A percentile compares a stretch with the other conserved stretches of the same genome.
These are phyloP conservation scores for Pseudorhombus dupliciocellatus DNA, from an alignment of 2,113 vertebrate genomes.

Conservation along the genomic window DNA sequence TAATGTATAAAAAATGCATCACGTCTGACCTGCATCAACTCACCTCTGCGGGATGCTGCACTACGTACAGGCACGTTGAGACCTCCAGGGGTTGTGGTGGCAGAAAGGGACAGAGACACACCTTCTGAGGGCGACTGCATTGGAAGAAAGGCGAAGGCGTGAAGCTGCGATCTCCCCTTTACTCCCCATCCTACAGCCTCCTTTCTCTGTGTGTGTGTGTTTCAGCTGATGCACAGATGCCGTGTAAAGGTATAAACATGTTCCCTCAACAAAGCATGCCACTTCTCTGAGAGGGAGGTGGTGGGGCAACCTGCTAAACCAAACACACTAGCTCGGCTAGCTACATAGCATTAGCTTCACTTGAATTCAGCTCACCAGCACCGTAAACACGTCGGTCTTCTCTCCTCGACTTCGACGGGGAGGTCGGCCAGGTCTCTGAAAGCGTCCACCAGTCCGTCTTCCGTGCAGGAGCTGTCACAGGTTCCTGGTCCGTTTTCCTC, in stretches of 20 bases:
- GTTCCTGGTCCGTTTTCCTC: constrained; percentile 29
- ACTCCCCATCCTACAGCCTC: constrained; percentile 29
- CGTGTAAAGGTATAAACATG: constrained; percentile 46
- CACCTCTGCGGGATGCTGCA: constrained; percentile 98
- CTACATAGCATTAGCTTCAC: constrained; percentile 59
- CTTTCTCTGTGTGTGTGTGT: constrained; percentile 18
- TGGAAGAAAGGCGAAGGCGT: constrained; percentile 57
- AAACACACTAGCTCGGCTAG: constrained; percentile 23
- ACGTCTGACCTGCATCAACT: constrained; percentile 49
- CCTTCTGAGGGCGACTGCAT: constrained; percentile 92
- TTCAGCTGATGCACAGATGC: constrained; percentile 29
- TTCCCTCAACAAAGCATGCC: constrained; percentile 38
- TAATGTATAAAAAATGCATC: too few relatives aligned
- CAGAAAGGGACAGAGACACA: constrained; percentile 95
- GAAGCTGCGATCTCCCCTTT: constrained; percentile 42
- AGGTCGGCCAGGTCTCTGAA: constrained; percentile 84
- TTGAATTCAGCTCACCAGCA: constrained; percentile 84
- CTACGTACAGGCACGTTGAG: constrained; percentile 91
- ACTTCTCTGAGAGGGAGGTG: not conserved
- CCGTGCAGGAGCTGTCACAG: constrained; percentile 25
- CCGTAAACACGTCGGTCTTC: constrained; percentile 87
- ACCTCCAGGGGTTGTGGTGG: constrained; percentile 87
- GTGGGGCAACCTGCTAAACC: not conserved
- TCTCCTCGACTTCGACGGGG: constrained; percentile 84
- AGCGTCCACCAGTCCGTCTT: constrained; percentile 61